Evolutionary conservation across 2,113 vertebrate species (phyloP).

Genomic region (Pogona vitticeps): DNA sequence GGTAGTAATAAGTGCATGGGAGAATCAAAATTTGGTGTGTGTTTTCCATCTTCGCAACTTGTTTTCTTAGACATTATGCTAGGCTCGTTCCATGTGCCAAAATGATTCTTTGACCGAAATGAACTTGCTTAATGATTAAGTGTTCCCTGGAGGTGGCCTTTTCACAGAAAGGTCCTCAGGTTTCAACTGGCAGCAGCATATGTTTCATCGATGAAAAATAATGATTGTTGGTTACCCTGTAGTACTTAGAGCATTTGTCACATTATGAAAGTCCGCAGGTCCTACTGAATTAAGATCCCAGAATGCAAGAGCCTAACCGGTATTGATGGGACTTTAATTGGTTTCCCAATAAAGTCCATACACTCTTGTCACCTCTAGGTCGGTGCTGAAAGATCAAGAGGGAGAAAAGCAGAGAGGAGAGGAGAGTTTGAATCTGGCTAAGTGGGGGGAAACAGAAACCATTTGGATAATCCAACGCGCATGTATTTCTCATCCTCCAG

Average conservation of each 20-base stretch:
- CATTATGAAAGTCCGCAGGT: not conserved
- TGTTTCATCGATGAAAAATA: constrained; percentile 2
- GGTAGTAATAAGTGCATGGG: not conserved
- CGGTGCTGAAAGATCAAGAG: not conserved
- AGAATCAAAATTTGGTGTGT: not conserved
- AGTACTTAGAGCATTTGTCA: constrained; percentile 8
- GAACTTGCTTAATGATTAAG: not conserved
- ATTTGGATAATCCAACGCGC: not conserved
- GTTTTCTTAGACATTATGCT: not conserved
- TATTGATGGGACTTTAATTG: constrained; percentile 19
- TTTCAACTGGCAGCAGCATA: not conserved
- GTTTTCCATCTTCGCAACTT: not conserved
- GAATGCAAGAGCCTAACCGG: not conserved
- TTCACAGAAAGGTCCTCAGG: not conserved
- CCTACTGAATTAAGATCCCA: constrained; percentile 11
- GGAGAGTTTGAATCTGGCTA: not conserved
- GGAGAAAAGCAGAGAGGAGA: not conserved
- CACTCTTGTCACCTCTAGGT: not conserved
- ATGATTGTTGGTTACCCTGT: not conserved
- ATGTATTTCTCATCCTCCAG: not conserved
- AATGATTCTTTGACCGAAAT: not conserved
- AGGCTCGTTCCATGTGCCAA: not conserved
- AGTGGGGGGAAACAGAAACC: too few species aligned
- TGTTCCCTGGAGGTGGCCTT: not conserved
- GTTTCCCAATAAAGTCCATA: constrained; percentile 30